phyloP scores from a whole-genome alignment of 2,797 vertebrate species.

The Acanthopagrus latus region DNA sequence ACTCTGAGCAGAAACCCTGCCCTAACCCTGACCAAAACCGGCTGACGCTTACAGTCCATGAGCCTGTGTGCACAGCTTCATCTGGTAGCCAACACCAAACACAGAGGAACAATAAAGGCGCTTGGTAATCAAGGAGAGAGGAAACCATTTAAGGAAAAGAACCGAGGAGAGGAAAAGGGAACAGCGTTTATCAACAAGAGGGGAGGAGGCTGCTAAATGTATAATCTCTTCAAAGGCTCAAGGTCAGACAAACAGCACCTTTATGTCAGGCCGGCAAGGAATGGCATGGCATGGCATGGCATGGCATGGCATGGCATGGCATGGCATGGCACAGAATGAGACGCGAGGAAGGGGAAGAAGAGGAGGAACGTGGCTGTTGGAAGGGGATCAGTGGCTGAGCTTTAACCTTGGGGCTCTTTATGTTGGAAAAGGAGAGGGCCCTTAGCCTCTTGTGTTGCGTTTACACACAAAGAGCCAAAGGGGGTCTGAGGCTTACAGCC shows the following conservation, averaged over 20 bases:
- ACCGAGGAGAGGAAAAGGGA: conserved; percentile 13
- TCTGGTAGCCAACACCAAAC: conserved; percentile 44
- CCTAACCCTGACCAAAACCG: neutral
- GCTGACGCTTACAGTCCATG: neutral
- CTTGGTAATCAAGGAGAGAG: conserved; percentile 36
- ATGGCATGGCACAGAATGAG: conserved; percentile 37
- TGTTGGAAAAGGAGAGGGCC: conserved; percentile 70
- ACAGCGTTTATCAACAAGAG: conserved; percentile 63
- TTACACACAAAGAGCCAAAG: conserved; percentile 72
- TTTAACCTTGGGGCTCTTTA: conserved; percentile 80
- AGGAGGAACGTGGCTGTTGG: conserved; percentile 79
- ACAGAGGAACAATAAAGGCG: conserved; percentile 57
- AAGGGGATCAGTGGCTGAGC: conserved; percentile 81
- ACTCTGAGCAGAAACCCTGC: neutral
- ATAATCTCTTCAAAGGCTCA: conserved; percentile 71
- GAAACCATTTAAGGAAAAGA: conserved; percentile 12
- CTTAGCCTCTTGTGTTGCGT: conserved; percentile 64
- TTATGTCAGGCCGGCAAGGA: conserved; percentile 45
- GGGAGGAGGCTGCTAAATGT: conserved; percentile 59
- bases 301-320: conserved; percentile 19
- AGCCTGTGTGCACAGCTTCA: conserved; percentile 54
- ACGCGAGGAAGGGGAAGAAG: conserved; percentile 55
- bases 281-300: too few species aligned
- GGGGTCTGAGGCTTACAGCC: conserved; percentile 39
- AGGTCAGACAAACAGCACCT: conserved; percentile 75